Evolutionary conservation across 2,113 vertebrate genomes (phyloP), one percentile per base, ranked within the genome.

Genomic region (Alligator sinensis): DNA sequence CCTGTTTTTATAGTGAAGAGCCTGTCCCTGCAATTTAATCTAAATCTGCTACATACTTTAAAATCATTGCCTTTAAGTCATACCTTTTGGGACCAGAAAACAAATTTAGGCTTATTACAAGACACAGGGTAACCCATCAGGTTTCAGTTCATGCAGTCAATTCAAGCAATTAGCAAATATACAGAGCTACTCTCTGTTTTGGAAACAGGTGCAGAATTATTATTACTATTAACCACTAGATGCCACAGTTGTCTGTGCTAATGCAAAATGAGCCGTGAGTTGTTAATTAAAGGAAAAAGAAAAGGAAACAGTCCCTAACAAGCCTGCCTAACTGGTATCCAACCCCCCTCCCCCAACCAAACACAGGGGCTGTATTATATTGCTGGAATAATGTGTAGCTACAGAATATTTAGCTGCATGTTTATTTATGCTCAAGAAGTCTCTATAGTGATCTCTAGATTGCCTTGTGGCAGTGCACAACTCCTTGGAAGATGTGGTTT

Each of bases 241-340:
- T 97, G 97, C 92, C 97, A 97, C 87, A 93, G 57, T 97, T 97
- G 92, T 77, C 95, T 95, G 87, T 86, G 16, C 19, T 90, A 89
- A 95, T 93, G 78, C 70, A 34, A 83, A 30, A 57, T 64, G 13
- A 6, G 9, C 47, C 55, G 86, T 47, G 30, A 64, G 81, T 62
- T 59, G 75, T 85, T 66, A 91, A 38, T 60, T 19, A 87, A 92
- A 86, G 9, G 4, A 34, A 16, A 4, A 21, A 72, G 75, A 58
- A 76, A 82, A 18, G 77, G 72, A 61, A 27, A 57, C 68, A 80
- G 16, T 57, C 76, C 82, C 19, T 77, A 91, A 90, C 77, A 27
- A 77, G 34, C 17, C 47, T 34, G 77, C 27, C 16, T 77, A 77
- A 93, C n/a, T 70, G 28, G 76, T 72, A 24, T 10, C 72, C 61